Evolutionary conservation across 2,888 invertebrate species (phyloP), one percentile per base, ranked within the genome.

Genomic region (Acleris emargana): DNA sequence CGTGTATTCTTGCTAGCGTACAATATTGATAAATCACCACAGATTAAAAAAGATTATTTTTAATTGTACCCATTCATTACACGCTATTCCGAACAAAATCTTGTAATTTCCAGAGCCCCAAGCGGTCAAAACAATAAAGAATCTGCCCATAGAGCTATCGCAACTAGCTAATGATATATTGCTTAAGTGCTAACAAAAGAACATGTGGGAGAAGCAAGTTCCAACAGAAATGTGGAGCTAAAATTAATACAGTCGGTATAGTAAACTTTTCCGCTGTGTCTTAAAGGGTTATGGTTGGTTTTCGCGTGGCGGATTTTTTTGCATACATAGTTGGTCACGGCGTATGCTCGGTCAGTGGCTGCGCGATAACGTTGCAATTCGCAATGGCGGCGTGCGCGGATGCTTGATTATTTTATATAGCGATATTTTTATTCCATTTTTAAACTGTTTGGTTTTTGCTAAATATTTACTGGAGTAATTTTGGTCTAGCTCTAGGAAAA

Each of bases 161-260:
- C 45, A 58, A 58, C 52, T 11, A 18, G 50, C 28, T 51, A 47
- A 22, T 32, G 47, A 49, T 47, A 32, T 32, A 49, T 58, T 58
- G 32, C 58, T 49, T 32, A 58, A 58, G 25, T 32, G 55, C 60
- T 51, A 51, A 66, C 64, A 66, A 57, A 51, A 51, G 60, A 66
- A 51, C 60, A 60, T 66, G 64, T 66, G 64, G 64, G 64, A 66
- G 60, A 59, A 16, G 50, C 53, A 53, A 51, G 60, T 64, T 64
- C 54, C 45, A 60, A 60, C 51, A 64, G 43, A 66, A 60, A 60
- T 66, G 60, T 66, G 60, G 50, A 51, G 55, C 38, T 66, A 66
- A 50, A 66, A 60, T 66, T 60, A 60, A 60, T 20, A 60, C 25
- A 32, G 16, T 50, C 42, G 17, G 32, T 9, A n/a, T 20, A 32